Percentiles rank a stretch among this genome's conserved stretches.
These are phyloP conservation scores for Tetragnatha montana DNA, from an alignment of 2,888 invertebrate species.

Conservation along the genomic window DNA sequence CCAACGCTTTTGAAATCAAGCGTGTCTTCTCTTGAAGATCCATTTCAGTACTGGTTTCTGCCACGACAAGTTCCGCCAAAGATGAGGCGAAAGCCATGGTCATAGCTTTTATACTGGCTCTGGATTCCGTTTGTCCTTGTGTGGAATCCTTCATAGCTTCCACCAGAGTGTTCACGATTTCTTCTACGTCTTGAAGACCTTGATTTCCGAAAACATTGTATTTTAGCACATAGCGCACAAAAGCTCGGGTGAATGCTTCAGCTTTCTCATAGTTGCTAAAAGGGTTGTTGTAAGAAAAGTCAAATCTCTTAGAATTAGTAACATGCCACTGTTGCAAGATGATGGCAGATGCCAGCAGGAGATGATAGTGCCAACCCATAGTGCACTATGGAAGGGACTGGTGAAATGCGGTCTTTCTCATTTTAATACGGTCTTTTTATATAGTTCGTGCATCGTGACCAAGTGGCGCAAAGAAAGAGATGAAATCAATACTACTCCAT, in stretches of 20 bases:
- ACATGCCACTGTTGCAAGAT: conserved; percentile 26
- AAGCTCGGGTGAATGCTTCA: conserved; percentile 22
- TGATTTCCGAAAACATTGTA: conserved; percentile 37
- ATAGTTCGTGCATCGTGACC: conserved; percentile 40
- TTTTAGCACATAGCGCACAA: conserved; percentile 16
- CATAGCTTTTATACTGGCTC: conserved; percentile 30
- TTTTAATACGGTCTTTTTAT: conserved; percentile 21
- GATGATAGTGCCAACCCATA: conserved; percentile 39
- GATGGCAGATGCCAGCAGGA: conserved; percentile 12
- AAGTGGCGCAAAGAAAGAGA: neutral
- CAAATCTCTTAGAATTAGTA: conserved; percentile 4
- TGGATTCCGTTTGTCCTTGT: conserved; percentile 17
- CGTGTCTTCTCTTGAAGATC: conserved; percentile 25
- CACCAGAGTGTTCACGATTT: conserved; percentile 30
- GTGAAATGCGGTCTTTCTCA: conserved; percentile 3
- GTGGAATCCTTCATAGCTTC: conserved; percentile 39
- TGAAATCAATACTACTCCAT: conserved; percentile 6
- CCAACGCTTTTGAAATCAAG: conserved; percentile 16
- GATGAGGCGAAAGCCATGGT: conserved; percentile 54
- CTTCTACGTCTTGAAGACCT: conserved; percentile 33
- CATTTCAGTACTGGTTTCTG: conserved; percentile 23
- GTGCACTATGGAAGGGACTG: neutral
- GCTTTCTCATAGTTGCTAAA: conserved; percentile 38
- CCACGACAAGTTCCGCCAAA: conserved; percentile 46
- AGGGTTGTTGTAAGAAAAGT: conserved; percentile 31